Base-by-base conservation (phyloP, 64 coral and sea anemone species). In the Stichodactyla helianthus region DNA sequence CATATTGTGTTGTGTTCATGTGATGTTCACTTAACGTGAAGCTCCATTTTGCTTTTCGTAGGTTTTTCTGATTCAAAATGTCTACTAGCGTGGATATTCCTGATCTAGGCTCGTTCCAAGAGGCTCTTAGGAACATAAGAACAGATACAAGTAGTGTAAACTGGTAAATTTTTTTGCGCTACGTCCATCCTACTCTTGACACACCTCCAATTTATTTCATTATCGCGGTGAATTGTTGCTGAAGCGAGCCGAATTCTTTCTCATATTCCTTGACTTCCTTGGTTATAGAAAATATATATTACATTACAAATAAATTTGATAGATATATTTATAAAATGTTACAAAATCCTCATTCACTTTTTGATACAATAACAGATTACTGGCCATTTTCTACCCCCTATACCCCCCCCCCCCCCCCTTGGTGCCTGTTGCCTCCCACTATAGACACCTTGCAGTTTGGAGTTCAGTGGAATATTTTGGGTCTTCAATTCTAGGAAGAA, bases 161-260 rank as follows among this genome's bases (percentile, higher is more conserved):
- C 26, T 84, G 83, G 83, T 84, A 51, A 51, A 59, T 55, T 25
- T 61, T 31, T 15, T 23, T 44, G 50, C 10, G 25, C 4, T 44
- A 44, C 35, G 35, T 44, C 35, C 8, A 11, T 31, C 2, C 62
- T 65, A 18, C 16, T 50, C 35, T 54, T 8, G 78, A 81, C 78
- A 81, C 78, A 53, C 78, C 77, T 79, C 78, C 15, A 81, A 35
- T 74, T 13, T 27, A 74, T 74, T 74, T 74, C 68, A 31, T 27
- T 74, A n/a, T 74, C 25, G 68, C 31, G 68, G 25, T 4, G 10
- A 68, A 11, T 74, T 31, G 68, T 74, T 10, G 78, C 78, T 81
- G 78, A 81, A 81, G 50, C 78, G 35, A 81, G 27, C 5, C 23
- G 16, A 82, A 5, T 53, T 54, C 5, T 18, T 16, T 16, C 50